A percentile compares a stretch with the other conserved stretches of the same genome.
Conservation (phyloP, 1,140 invertebrate species). For the Planococcus citri region DNA sequence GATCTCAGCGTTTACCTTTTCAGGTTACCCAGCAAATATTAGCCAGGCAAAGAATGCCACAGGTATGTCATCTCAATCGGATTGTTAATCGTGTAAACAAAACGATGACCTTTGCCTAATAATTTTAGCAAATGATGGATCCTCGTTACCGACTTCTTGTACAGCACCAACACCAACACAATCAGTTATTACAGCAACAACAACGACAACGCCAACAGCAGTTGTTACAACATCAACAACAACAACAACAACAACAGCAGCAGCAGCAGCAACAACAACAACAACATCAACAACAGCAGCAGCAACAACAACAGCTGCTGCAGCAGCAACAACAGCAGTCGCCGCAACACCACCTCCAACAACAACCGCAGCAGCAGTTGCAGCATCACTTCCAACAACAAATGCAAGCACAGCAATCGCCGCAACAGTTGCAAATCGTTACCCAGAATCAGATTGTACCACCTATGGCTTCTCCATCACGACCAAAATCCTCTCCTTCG, state of each 20-base stretch:
- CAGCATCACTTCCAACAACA: slow-evolving; percentile 23
- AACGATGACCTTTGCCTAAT: too few relatives aligned
- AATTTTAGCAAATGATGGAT: not conserved
- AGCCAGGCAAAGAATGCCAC: not conserved
- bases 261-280: slow-evolving; percentile 22
- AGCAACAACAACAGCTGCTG: slow-evolving; percentile 13
- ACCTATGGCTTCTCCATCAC: slow-evolving; percentile 18
- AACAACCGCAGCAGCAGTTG: slow-evolving; percentile 24
- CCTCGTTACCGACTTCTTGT: not conserved
- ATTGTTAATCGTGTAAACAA: too few relatives aligned
- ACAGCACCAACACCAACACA: slow-evolving; percentile 30
- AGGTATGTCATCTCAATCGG: not conserved
- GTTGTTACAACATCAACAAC: slow-evolving; percentile 21
- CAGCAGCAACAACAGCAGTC: slow-evolving; percentile 21
- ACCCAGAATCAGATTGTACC: not conserved
- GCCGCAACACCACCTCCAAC: too few relatives aligned
- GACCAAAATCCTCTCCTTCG: slow-evolving; percentile 3
- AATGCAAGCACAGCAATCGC: slow-evolving; percentile 17
- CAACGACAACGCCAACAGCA: slow-evolving; percentile 29
- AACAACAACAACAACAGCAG: slow-evolving; percentile 24
- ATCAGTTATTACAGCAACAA: slow-evolving; percentile 22
- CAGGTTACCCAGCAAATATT: slow-evolving; percentile 13
- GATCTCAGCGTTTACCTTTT: slow-evolving; percentile 20
- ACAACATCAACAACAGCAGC: slow-evolving; percentile 22
- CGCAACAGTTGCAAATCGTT: slow-evolving; percentile 24